Evolutionary conservation across 2,888 invertebrate species (phyloP).

Genomic region (Gnatocerus cornutus): DNA sequence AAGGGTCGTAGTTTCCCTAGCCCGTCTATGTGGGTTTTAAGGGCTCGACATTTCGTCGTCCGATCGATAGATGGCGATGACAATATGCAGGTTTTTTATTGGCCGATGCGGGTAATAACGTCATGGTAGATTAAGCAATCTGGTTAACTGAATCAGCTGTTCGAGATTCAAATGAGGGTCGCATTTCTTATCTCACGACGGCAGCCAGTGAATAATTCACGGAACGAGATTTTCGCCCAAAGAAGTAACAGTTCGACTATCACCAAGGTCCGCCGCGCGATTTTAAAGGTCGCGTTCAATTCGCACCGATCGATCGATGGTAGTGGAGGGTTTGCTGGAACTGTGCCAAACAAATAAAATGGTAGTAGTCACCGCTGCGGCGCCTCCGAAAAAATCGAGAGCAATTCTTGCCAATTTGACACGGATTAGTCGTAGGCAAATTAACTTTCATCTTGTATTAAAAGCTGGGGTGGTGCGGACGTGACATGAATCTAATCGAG

Average conservation of each 20-base stretch:
- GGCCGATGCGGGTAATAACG: slow-evolving; percentile 39
- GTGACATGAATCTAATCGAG: slow-evolving; percentile 27
- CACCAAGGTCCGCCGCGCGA: slow-evolving; percentile 15
- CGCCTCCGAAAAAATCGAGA: slow-evolving; percentile 18
- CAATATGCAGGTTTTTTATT: slow-evolving; percentile 27
- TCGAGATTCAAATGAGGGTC: slow-evolving; percentile 37
- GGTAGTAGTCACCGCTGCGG: slow-evolving; percentile 9
- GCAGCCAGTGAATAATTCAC: slow-evolving; percentile 20
- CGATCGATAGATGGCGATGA: slow-evolving; percentile 31
- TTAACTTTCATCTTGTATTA: slow-evolving; percentile 11
- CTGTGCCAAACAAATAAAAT: slow-evolving; percentile 24
- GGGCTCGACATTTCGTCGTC: slow-evolving; percentile 20
- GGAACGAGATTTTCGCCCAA: slow-evolving; percentile 18
- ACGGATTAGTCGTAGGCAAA: slow-evolving; percentile 22
- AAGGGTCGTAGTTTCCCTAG: background rate
- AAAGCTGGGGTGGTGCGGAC: slow-evolving; percentile 15
- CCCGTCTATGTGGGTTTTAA: slow-evolving; percentile 3
- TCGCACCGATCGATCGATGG: slow-evolving; percentile 30
- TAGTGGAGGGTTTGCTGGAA: slow-evolving; percentile 5
- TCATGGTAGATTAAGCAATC: slow-evolving; percentile 48
- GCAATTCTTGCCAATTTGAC: slow-evolving; percentile 16
- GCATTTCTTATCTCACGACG: slow-evolving; percentile 28
- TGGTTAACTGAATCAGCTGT: slow-evolving; percentile 41
- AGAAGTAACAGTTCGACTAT: slow-evolving; percentile 12
- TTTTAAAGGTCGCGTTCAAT: slow-evolving; percentile 30